A percentile compares a stretch with the other conserved stretches of the same genome.
Evolutionary conservation across 1,140 invertebrate genomes (phyloP).

Genomic region (Platorchestia sp.): DNA sequence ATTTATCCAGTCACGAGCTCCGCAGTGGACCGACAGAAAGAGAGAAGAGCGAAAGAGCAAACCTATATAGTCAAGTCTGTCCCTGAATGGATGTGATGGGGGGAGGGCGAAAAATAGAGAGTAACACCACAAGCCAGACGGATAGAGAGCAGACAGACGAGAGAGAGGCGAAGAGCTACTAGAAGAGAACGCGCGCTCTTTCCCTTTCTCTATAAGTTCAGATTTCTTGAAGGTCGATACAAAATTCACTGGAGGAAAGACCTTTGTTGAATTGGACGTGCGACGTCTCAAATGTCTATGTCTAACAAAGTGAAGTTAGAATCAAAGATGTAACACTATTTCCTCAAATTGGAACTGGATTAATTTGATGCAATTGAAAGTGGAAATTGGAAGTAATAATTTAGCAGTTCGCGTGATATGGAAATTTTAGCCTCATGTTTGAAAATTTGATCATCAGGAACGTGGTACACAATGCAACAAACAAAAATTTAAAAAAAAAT

Average conservation of each 20-base stretch:
- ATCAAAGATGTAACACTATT: background rate
- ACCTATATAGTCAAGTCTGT: background rate
- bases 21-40: background rate
- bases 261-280: background rate
- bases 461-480: background rate
- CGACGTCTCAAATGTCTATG: background rate
- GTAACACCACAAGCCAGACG: background rate
- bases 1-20: background rate
- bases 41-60: background rate
- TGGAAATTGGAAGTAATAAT: background rate
- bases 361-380: background rate
- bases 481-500: background rate
- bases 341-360: background rate
- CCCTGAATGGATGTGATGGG: background rate
- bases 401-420: background rate
- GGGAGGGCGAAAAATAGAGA: background rate
- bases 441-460: background rate
- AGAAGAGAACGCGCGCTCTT: background rate
- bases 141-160: background rate
- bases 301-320: background rate
- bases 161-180: background rate
- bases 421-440: background rate
- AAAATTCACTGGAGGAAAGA: background rate
- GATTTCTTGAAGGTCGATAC: background rate
- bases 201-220: background rate